Conservation (phyloP, 2,113 vertebrate genomes). For the Brachyistius frenatus region DNA sequence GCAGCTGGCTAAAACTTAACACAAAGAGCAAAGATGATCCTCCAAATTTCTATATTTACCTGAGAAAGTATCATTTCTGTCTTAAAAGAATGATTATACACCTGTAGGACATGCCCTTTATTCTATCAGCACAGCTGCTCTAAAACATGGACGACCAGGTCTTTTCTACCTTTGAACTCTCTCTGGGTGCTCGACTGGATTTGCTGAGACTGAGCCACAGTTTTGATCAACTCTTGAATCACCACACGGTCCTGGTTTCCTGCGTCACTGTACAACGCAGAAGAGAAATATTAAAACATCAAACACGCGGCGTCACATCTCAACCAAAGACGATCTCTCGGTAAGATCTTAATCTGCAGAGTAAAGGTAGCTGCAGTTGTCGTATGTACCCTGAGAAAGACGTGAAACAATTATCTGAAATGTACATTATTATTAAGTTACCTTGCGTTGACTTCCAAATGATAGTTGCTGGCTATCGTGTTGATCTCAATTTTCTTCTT, state of each 20-base stretch:
- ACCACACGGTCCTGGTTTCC: constrained; percentile 96
- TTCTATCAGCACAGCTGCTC: too few species aligned
- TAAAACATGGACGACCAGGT: too few species aligned
- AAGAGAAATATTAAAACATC: background rate
- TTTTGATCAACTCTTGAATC: constrained; percentile 97
- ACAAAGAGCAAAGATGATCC: background rate
- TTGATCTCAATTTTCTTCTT: constrained; percentile 99
- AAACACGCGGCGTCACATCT: background rate
- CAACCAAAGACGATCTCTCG: too few species aligned
- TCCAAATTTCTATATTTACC: too few species aligned
- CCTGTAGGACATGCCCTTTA: too few species aligned
- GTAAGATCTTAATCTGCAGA: background rate
- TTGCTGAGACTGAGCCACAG: constrained; percentile 96
- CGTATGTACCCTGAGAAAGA: background rate
- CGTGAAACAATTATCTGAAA: too few species aligned
- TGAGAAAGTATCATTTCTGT: too few species aligned
- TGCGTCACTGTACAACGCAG: constrained; percentile 86
- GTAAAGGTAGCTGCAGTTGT: background rate
- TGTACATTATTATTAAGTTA: background rate
- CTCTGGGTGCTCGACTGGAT: constrained; percentile 95
- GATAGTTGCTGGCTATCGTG: constrained; percentile 98
- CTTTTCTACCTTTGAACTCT: constrained; percentile 94
- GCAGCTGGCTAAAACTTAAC: background rate
- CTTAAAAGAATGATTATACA: too few species aligned
- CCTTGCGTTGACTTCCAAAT: constrained; percentile 97